These are phyloP conservation scores for Helobdella robusta DNA, from an alignment of 2,888 invertebrate genomes.

Conservation along the genomic window DNA sequence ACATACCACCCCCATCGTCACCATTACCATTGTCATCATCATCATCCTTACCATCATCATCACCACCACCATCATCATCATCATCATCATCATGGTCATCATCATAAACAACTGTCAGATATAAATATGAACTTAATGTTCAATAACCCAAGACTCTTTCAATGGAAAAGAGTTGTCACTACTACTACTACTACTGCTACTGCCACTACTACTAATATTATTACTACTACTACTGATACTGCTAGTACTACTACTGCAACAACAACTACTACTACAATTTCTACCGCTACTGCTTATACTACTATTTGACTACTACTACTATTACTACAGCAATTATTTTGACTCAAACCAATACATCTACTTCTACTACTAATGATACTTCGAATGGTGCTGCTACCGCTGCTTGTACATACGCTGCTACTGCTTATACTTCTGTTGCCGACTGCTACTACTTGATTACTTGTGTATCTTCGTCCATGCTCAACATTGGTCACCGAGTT, in stretches of 20 bases:
- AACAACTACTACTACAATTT: background rate
- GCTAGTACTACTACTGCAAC: background rate
- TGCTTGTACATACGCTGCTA: too few species aligned
- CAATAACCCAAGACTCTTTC: too few species aligned
- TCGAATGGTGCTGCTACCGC: too few species aligned
- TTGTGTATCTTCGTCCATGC: too few species aligned
- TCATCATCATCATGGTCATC: background rate
- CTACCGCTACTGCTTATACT: background rate
- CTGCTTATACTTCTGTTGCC: too few species aligned
- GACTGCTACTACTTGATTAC: too few species aligned
- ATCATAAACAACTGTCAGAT: background rate
- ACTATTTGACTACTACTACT: background rate
- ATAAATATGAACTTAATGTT: too few species aligned
- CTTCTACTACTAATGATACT: background rate
- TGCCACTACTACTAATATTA: background rate
- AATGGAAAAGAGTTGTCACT: background rate
- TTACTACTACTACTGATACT: background rate
- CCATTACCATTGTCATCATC: background rate
- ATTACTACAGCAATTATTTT: background rate
- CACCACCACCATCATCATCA: constrained; percentile 6
- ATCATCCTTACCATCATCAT: background rate
- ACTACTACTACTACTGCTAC: background rate
- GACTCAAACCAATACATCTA: background rate
- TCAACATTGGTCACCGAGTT: too few species aligned
- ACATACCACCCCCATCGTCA: too few species aligned